A percentile compares a stretch with the other conserved stretches of the same genome.
Evolutionary conservation across 2,797 vertebrate genomes (phyloP).

Genomic region (Centropyge bicolor): DNA sequence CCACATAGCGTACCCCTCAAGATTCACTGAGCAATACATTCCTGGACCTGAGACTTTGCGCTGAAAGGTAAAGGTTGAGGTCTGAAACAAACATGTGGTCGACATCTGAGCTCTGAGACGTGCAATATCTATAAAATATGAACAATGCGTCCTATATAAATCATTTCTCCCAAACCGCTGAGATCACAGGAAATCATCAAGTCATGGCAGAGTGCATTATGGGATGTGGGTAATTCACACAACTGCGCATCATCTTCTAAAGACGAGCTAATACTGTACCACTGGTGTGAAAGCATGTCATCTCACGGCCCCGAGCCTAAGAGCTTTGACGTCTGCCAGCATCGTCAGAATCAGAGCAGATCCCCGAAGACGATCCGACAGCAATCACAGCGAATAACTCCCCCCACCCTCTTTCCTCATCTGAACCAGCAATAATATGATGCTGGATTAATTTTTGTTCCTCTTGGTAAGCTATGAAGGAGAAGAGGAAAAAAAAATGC

Average conservation of each 20-base stretch:
- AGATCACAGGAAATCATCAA: slow-evolving; percentile 61
- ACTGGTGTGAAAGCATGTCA: slow-evolving; percentile 75
- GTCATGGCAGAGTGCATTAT: slow-evolving; percentile 57
- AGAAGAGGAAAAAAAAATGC: slow-evolving; percentile 72
- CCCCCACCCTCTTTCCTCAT: slow-evolving; percentile 68
- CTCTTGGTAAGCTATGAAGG: slow-evolving; percentile 72
- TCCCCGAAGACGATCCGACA: slow-evolving; percentile 80
- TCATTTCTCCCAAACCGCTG: slow-evolving; percentile 26
- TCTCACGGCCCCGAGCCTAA: slow-evolving; percentile 69
- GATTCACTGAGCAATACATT: slow-evolving; percentile 42
- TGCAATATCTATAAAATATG: slow-evolving; percentile 50
- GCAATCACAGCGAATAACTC: slow-evolving; percentile 77
- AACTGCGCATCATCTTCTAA: slow-evolving; percentile 50
- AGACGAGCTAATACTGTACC: slow-evolving; percentile 48
- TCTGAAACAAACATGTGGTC: slow-evolving; percentile 64
- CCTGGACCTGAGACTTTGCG: slow-evolving; percentile 45
- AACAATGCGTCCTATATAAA: slow-evolving; percentile 42
- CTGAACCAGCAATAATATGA: slow-evolving; percentile 80
- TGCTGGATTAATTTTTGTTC: slow-evolving; percentile 82
- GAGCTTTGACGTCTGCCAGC: slow-evolving; percentile 78
- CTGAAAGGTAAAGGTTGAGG: slow-evolving; percentile 57
- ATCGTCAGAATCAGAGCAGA: slow-evolving; percentile 82
- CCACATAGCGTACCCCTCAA: slow-evolving; percentile 60
- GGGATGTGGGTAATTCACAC: slow-evolving; percentile 57
- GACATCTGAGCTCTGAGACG: slow-evolving; percentile 54